phyloP scores from a whole-genome alignment of 2,888 invertebrate species.

The Dicyrtoma fusca region DNA sequence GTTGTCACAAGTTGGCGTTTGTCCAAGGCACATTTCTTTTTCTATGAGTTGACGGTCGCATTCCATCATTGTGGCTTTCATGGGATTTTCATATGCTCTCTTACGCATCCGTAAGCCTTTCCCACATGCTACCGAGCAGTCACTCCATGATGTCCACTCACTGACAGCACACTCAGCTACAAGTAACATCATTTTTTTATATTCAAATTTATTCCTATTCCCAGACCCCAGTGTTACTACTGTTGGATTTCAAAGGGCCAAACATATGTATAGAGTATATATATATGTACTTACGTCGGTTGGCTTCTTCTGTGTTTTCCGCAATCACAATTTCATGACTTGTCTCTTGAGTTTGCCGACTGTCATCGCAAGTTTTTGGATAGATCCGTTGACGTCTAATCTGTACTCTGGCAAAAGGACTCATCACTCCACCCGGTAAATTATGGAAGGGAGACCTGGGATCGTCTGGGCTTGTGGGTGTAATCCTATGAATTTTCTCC shows the following conservation, averaged over 20 bases:
- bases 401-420: constrained; percentile 81
- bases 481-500: constrained; percentile 85
- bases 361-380: constrained; percentile 73
- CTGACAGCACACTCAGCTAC: constrained; percentile 79
- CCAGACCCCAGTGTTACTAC: too few relatives aligned
- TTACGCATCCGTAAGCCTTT: constrained; percentile 81
- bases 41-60: constrained; percentile 71
- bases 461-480: constrained; percentile 87
- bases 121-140: constrained; percentile 83
- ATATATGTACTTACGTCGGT: constrained; percentile 66
- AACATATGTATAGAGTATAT: neutral
- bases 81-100: constrained; percentile 71
- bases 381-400: constrained; percentile 69
- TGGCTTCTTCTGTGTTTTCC: constrained; percentile 71
- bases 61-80: constrained; percentile 72
- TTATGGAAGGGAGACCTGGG: constrained; percentile 91
- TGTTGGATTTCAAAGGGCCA: neutral
- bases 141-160: constrained; percentile 76
- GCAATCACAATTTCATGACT: constrained; percentile 59
- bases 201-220: constrained; percentile 2
- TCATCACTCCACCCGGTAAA: constrained; percentile 70
- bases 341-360: constrained; percentile 51
- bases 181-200: neutral
- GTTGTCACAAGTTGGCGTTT: constrained; percentile 71
- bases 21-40: constrained; percentile 88